Conservation (phyloP, 2,888 invertebrate species). For the Amblyjoppa fuscipennis region DNA sequence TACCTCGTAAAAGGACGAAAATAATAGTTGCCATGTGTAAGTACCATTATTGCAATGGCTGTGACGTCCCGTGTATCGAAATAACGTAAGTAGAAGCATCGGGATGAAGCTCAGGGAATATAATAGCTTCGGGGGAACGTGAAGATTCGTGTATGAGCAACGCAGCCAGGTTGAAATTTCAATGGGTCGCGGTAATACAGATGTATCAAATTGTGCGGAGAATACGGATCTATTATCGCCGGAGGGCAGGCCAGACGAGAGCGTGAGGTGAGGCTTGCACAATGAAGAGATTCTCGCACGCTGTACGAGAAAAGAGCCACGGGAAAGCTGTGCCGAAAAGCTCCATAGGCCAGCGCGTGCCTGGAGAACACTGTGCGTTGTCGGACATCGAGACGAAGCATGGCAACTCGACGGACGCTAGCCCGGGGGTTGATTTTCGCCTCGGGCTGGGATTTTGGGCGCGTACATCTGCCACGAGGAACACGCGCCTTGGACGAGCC, state of each 20-base stretch:
- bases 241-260: constrained; percentile 2
- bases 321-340: not conserved
- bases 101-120: not conserved
- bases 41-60: not conserved
- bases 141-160: not conserved
- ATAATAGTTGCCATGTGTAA: not conserved
- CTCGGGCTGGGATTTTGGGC: constrained; percentile 74
- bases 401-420: constrained; percentile 49
- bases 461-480: constrained; percentile 76
- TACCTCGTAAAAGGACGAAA: not conserved
- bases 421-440: constrained; percentile 62
- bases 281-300: not conserved
- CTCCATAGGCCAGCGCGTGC: constrained; percentile 28
- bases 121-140: not conserved
- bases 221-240: constrained; percentile 12
- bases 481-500: constrained; percentile 79
- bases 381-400: constrained; percentile 60
- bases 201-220: constrained; percentile 27
- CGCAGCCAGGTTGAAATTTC: constrained; percentile 25
- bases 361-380: constrained; percentile 47
- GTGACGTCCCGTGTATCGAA: not conserved
- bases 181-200: constrained; percentile 9
- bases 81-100: not conserved
- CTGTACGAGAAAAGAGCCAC: not conserved
- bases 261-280: not conserved